These are phyloP conservation scores for Sander vitreus DNA, from an alignment of 2,113 vertebrate species.

Conservation along the genomic window DNA sequence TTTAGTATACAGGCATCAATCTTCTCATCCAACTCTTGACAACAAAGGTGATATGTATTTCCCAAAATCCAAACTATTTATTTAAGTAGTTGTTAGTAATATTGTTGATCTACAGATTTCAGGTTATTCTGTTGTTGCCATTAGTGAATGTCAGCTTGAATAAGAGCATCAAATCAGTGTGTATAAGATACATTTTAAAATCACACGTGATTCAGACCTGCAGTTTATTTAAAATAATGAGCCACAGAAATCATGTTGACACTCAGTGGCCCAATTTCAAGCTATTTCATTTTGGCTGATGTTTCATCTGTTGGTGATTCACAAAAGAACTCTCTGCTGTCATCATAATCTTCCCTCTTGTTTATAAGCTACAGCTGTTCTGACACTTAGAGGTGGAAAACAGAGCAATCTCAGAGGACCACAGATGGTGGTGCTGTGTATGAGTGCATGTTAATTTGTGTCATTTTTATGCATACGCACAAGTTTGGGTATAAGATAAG, in stretches of 20 bases:
- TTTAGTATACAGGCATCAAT: too few species aligned
- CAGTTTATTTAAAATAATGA: slow-evolving; percentile 17
- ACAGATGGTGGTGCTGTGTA: slow-evolving; percentile 48
- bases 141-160: not conserved
- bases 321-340: slow-evolving; percentile 32
- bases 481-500: not conserved
- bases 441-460: slow-evolving; percentile 41
- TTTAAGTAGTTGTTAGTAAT: not conserved
- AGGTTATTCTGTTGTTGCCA: not conserved
- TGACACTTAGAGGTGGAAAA: slow-evolving; percentile 44
- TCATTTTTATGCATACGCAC: slow-evolving; percentile 25
- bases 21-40: too few species aligned
- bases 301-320: slow-evolving; percentile 42
- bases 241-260: not conserved
- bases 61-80: too few species aligned
- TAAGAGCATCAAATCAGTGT: slow-evolving; percentile 1
- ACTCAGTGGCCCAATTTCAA: not conserved
- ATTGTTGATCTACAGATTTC: not conserved
- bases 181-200: not conserved
- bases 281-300: slow-evolving; percentile 14
- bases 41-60: too few species aligned
- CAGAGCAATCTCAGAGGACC: slow-evolving; percentile 35
- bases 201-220: not conserved
- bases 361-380: slow-evolving; percentile 54
- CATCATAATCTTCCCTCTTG: slow-evolving; percentile 40